Conservation (phyloP, 2,888 invertebrate species). For the Microchrysa polita region DNA sequence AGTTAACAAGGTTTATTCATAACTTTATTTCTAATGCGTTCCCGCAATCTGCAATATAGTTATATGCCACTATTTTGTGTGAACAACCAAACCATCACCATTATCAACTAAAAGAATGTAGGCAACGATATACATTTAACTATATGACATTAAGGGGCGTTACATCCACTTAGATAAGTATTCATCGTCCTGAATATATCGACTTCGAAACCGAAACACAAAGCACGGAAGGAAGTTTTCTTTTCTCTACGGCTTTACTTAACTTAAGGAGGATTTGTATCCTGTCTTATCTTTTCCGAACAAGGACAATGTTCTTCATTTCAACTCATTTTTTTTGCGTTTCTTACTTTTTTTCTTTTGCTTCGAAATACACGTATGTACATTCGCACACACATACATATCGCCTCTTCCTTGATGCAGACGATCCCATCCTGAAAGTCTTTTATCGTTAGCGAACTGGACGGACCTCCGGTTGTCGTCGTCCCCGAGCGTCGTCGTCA, state of each 20-base stretch:
- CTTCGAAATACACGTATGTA: neutral
- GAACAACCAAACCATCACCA: no score
- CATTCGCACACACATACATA: no score
- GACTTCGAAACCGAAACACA: slow-evolving; percentile 14
- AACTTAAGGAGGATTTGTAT: slow-evolving; percentile 50
- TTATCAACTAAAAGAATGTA: neutral
- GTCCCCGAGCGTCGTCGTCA: neutral
- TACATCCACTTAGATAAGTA: slow-evolving; percentile 40
- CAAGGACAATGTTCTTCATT: slow-evolving; percentile 49
- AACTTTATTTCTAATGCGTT: no score
- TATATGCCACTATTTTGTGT: no score
- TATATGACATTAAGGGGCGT: slow-evolving; percentile 31
- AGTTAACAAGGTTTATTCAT: no score
- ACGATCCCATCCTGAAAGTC: neutral
- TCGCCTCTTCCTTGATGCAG: neutral
- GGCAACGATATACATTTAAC: slow-evolving; percentile 28
- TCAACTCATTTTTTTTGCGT: slow-evolving; percentile 26
- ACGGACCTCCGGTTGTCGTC: neutral
- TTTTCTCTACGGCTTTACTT: slow-evolving; percentile 46
- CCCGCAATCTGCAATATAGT: no score
- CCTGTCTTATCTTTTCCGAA: slow-evolving; percentile 46
- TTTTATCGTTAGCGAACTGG: neutral
- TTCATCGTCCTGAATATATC: slow-evolving; percentile 38
- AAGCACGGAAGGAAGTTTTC: slow-evolving; percentile 43
- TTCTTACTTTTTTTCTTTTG: neutral